Evolutionary conservation across 2,888 invertebrate genomes (phyloP).

Genomic region (Drosophila picticornis): DNA sequence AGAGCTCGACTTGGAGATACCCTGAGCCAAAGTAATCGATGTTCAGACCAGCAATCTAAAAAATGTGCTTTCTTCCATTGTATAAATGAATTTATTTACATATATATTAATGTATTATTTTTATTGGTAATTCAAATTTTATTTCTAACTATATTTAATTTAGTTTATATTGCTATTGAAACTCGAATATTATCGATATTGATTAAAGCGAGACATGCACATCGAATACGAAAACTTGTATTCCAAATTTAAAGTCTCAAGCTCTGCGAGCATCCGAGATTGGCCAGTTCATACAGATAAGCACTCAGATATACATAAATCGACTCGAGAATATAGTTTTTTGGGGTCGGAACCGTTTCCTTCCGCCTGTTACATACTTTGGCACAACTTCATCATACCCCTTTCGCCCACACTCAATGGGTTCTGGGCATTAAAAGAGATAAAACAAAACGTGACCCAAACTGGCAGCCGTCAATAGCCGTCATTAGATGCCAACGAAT

Average conservation of each 20-base stretch:
- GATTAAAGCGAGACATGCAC: neutral
- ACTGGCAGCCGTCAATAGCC: slow-evolving; percentile 48
- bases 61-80: too few species aligned
- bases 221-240: neutral
- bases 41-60: neutral
- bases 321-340: neutral
- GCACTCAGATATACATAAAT: neutral
- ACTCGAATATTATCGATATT: neutral
- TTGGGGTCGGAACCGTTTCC: neutral
- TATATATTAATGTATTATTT: neutral
- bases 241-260: neutral
- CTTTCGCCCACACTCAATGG: neutral
- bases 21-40: neutral
- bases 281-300: neutral
- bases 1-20: neutral
- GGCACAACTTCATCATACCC: neutral
- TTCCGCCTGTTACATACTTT: neutral
- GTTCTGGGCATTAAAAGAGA: neutral
- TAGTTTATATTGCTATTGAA: too few species aligned
- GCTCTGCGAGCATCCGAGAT: too few species aligned
- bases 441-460: slow-evolving; percentile 41
- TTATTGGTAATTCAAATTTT: neutral
- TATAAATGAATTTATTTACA: too few species aligned
- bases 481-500: slow-evolving; percentile 56
- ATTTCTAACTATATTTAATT: too few species aligned